Conservation (phyloP, 2,113 vertebrate species). For the Galemys pyrenaicus region DNA sequence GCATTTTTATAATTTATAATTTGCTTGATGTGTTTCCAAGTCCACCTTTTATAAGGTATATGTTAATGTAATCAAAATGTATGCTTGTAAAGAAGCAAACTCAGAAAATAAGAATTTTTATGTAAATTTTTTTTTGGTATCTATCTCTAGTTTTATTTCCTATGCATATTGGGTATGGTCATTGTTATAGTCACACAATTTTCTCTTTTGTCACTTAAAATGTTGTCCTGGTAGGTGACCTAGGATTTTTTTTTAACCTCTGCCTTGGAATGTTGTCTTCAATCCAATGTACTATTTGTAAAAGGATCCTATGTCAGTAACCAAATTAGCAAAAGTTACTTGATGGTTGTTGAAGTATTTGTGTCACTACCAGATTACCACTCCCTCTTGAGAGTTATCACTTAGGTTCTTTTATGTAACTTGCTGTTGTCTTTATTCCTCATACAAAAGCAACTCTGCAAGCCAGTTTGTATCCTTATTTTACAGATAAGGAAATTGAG, state of each 20-base stretch:
- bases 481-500: background rate
- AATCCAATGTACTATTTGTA: background rate
- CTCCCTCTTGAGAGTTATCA: background rate
- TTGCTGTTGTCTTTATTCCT: background rate
- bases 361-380: background rate
- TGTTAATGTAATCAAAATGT: conserved; percentile 7
- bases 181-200: background rate
- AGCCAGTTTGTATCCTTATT: background rate
- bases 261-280: background rate
- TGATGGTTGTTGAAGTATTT: background rate
- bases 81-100: conserved; percentile 4
- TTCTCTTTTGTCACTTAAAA: background rate
- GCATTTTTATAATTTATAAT: background rate
- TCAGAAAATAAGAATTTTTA: background rate
- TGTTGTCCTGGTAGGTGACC: background rate
- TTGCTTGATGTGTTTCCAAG: background rate
- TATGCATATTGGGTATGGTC: background rate
- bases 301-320: background rate
- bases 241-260: background rate
- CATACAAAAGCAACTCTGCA: background rate
- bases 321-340: background rate
- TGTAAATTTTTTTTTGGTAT: background rate
- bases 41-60: background rate
- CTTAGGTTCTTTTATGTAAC: background rate
- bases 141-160: conserved; percentile 16